Conservation (phyloP, 2,113 vertebrate genomes). For the Tragelaphus buxtoni region DNA sequence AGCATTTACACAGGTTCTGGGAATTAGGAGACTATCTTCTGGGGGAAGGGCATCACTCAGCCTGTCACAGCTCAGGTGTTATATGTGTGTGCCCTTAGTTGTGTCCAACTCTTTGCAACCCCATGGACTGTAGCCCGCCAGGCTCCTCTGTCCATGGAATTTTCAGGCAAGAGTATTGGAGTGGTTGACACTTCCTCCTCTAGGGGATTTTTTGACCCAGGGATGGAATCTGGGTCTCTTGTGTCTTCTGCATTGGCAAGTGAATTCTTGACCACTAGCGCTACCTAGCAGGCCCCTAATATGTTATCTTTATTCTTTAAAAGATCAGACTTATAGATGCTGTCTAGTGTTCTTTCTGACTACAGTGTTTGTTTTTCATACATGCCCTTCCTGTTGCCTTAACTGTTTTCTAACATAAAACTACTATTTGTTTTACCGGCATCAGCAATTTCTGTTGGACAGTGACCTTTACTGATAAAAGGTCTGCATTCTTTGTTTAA, state of each 20-base stretch:
- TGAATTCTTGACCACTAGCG: not conserved
- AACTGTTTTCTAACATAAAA: not conserved
- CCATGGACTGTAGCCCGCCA: not conserved
- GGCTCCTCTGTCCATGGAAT: not conserved
- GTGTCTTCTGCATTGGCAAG: not conserved
- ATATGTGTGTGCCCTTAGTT: not conserved
- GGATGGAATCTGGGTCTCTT: not conserved
- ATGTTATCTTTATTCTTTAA: not conserved
- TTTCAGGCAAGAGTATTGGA: not conserved
- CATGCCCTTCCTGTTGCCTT: not conserved
- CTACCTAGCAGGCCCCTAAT: not conserved
- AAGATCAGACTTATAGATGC: not conserved
- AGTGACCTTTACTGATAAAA: not conserved
- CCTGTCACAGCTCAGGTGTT: not conserved
- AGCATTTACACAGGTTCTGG: not conserved
- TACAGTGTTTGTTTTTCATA: not conserved
- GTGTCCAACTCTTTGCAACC: not conserved
- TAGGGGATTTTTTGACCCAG: not conserved
- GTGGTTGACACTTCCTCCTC: not conserved
- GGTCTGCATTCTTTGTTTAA: conserved; percentile 7
- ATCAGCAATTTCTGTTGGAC: not conserved
- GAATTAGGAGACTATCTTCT: not conserved
- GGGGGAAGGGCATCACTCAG: not conserved
- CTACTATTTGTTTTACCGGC: not conserved
- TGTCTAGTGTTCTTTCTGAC: not conserved